These are phyloP conservation scores for Sialia sialis DNA, from an alignment of 2,113 vertebrate genomes.

Conservation along the genomic window DNA sequence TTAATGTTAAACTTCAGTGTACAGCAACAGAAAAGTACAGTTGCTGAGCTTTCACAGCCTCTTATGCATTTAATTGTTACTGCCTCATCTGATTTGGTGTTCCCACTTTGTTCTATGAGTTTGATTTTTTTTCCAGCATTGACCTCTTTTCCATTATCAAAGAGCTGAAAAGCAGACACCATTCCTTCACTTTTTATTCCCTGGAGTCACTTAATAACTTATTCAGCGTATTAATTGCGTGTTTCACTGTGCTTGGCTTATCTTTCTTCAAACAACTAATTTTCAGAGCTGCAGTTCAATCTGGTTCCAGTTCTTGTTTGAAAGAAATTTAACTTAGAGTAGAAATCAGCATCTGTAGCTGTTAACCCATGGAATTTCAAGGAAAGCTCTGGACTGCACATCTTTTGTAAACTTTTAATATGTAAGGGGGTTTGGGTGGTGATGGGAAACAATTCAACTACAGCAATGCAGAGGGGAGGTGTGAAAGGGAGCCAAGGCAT, in stretches of 20 bases:
- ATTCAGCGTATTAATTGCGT: constrained; percentile 10
- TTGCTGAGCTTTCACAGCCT: neutral
- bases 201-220: constrained; percentile 24
- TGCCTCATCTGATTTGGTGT: neutral
- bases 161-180: neutral
- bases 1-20: neutral
- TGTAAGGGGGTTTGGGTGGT: neutral
- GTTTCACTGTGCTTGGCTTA: neutral
- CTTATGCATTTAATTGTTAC: neutral
- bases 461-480: neutral
- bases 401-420: neutral
- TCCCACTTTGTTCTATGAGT: neutral
- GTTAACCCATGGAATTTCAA: neutral
- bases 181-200: constrained; percentile 23
- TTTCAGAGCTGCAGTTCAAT: neutral
- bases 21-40: neutral
- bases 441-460: neutral
- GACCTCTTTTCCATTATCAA: constrained; percentile 42
- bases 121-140: neutral
- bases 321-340: neutral
- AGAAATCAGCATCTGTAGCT: neutral
- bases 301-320: neutral
- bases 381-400: neutral
- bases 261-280: constrained; percentile 40
- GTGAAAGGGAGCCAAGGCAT: neutral